Base-by-base conservation (phyloP, 2,113 vertebrate genomes). In the Gymnarchus niloticus region DNA sequence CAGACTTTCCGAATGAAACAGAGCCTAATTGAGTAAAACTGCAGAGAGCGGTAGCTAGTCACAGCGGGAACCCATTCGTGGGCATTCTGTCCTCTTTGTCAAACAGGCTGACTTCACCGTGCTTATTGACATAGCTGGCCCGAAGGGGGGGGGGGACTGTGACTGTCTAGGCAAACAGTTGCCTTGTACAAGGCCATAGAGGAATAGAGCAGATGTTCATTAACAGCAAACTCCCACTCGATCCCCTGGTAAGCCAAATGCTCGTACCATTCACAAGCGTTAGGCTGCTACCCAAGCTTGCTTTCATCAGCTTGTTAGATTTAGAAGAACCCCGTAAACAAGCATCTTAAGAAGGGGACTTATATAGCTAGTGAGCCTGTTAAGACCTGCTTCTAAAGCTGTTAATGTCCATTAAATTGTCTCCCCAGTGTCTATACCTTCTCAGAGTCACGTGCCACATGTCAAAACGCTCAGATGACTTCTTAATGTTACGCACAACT, bases 1-100 rank as follows among this genome's bases (percentile, higher is more conserved):
- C 25, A 12, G 52, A 14, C 83, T 84, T 84, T 73, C 73, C 69
- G 46, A 69, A n/a, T 73, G 57, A 84, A 73, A 73, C 41, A 84
- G 83, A 84, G 3, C 28, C 48, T 84, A 73, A 84, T 84, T 69
- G 17, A 73, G 61, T 52, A 14, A 49, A 84, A 54, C 61, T 41
- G 17, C 56, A 44, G 82, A n/a, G 54, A 56, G 82, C 37, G 23
- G 52, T 1, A 17, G 52, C 61, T 0, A 14, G 28, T 37, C 28
- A 69, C n/a, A 48, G 23, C 14, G 33, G 25, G 23, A 84, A 19
- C n/a, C 41, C 23, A n/a, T 48, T 78, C 44, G 23, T 41, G 23
- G 41, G 10, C 37, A 7, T 25, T n/a, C 49, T 3, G 23, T 52
- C 12, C 3, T 52, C 73, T 78, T n/a, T 46, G 73, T 78, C 73